A percentile compares a stretch with the other conserved stretches of the same genome.
Conservation (phyloP, 2,797 vertebrate species). For the Tapirus indicus region DNA sequence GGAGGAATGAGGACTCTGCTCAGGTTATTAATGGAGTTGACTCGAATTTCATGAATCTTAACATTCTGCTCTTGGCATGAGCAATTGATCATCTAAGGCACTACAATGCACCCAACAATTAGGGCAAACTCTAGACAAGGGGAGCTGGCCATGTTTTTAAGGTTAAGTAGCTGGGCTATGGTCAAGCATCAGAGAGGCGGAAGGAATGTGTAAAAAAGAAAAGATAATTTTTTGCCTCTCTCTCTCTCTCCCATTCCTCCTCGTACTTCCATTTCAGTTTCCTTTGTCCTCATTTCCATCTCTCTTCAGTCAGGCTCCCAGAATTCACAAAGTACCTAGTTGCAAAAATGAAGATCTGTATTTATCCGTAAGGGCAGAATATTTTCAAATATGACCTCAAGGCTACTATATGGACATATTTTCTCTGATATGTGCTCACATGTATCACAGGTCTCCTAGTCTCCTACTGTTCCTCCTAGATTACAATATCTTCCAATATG, state of each 20-base stretch:
- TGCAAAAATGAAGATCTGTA: background rate
- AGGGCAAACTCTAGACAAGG: conserved; percentile 26
- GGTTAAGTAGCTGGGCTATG: background rate
- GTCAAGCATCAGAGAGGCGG: background rate
- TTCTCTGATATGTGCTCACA: background rate
- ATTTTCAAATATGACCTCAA: background rate
- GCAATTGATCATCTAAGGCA: conserved; percentile 39
- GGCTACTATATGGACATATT: background rate
- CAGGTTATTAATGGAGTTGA: conserved; percentile 67
- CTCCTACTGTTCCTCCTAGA: background rate
- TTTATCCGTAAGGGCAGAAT: background rate
- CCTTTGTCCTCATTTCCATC: background rate
- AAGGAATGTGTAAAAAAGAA: background rate
- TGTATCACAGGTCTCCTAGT: background rate
- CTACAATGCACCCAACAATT: conserved; percentile 31
- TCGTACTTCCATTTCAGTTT: background rate
- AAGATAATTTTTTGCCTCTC: background rate
- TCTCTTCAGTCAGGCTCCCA: background rate
- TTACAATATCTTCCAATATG: background rate
- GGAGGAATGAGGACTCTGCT: background rate
- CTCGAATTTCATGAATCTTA: conserved; percentile 73
- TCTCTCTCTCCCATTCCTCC: background rate
- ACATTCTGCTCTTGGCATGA: conserved; percentile 58
- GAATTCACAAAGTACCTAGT: background rate
- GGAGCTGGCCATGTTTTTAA: background rate